These are phyloP conservation scores for Danaus plexippus DNA, from an alignment of 1,140 invertebrate species.

Conservation along the genomic window DNA sequence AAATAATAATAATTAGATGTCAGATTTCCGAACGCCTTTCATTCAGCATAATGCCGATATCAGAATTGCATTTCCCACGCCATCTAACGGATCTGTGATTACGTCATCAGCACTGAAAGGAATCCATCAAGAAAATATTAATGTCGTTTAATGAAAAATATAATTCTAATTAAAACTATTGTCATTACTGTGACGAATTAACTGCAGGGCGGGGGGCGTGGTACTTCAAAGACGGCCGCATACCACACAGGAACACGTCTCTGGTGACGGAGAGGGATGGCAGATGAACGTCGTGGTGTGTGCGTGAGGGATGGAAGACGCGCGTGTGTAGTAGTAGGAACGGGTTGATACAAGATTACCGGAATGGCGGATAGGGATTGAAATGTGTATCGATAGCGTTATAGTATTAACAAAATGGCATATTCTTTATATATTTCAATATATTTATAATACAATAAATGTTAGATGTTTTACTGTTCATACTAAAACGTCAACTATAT, in stretches of 20 bases:
- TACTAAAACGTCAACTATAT: no score
- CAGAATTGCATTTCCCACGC: slow-evolving; percentile 28
- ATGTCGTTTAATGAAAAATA: no score
- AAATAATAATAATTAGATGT: no score
- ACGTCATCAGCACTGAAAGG: no score
- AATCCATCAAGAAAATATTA: no score
- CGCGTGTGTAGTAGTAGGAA: slow-evolving; percentile 53
- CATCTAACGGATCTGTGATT: no score
- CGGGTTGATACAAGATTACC: slow-evolving; percentile 62
- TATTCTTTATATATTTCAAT: no score
- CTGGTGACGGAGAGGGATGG: slow-evolving; percentile 36
- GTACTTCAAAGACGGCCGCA: slow-evolving; percentile 56
- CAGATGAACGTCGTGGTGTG: slow-evolving; percentile 4
- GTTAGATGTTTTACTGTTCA: no score
- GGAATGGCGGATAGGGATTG: slow-evolving; percentile 49
- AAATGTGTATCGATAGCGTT: neutral
- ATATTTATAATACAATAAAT: no score
- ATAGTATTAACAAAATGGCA: no score
- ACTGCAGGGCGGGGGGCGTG: slow-evolving; percentile 37
- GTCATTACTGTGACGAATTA: slow-evolving; percentile 68
- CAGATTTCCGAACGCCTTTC: neutral
- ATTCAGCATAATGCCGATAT: slow-evolving; percentile 17
- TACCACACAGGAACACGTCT: slow-evolving; percentile 43
- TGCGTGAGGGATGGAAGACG: slow-evolving; percentile 29
- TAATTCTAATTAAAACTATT: slow-evolving; percentile 63